Percentiles rank a stretch among this genome's conserved stretches.
phyloP scores from a whole-genome alignment of 1,140 invertebrate species.

The Brachionus koreanus region DNA sequence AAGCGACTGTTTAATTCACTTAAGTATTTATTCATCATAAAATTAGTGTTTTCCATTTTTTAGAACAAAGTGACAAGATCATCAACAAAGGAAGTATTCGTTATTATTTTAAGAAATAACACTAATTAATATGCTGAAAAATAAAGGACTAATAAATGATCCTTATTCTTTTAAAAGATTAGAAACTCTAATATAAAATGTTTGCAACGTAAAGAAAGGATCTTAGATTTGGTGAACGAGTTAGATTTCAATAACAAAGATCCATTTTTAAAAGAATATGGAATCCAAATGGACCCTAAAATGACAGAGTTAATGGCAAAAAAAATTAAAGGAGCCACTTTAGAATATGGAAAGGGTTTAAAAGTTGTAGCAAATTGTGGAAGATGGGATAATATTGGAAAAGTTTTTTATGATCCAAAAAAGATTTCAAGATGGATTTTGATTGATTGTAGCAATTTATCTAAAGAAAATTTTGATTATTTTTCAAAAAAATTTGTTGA shows the following conservation, averaged over 20 bases:
- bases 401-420: background rate
- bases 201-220: background rate
- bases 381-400: background rate
- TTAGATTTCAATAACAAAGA: background rate
- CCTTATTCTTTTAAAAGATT: too few species aligned
- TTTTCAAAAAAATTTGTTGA: background rate
- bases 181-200: background rate
- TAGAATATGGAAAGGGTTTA: background rate
- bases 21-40: too few species aligned
- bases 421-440: background rate
- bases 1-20: too few species aligned
- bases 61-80: too few species aligned
- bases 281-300: background rate
- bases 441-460: background rate
- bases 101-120: too few species aligned
- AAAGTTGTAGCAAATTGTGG: background rate
- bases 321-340: background rate
- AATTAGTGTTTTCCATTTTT: too few species aligned
- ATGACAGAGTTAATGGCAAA: background rate
- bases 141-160: too few species aligned
- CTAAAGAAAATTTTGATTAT: background rate
- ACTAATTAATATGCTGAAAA: too few species aligned
- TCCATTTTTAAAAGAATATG: background rate
- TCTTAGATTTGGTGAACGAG: background rate
- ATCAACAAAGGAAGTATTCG: too few species aligned